Base-by-base conservation (phyloP, 2,113 vertebrate genomes). In the Strix aluco region DNA sequence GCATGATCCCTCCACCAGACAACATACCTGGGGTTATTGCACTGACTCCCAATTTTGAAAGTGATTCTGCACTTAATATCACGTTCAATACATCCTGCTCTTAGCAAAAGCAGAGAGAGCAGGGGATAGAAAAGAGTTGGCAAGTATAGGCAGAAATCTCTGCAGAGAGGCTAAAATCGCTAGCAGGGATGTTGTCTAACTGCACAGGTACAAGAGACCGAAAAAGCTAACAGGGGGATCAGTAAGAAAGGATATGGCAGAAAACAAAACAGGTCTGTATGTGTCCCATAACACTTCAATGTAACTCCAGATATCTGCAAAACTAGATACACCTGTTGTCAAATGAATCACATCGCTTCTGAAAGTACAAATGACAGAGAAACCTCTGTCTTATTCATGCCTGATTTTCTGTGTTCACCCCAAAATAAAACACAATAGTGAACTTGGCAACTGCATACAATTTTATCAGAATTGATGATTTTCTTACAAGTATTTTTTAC, bases 341-440 rank as follows among this genome's bases (percentile, higher is more conserved):
- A 83, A 19, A 20, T 6, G 5, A 4, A 15, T 14, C 66, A 27
- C 11, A 2, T 2, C 27, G 16, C 34, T 61, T 74, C 34, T 74
- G 34, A 38, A 85, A 69, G n/a, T 4, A 44, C 2, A 1, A 81
- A 26, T 1, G 5, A 34, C 6, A 77, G 25, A 58, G 7, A 87
- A 69, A 61, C 12, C 8, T 2, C 4, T 3, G 8, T 42, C 62
- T 49, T 32, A 55, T 21, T 72, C 29, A 40, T 30, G 20, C 6
- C 13, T 1, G 1, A 26, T 71, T 44, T 63, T 44, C 42, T 80
- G 0, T 1, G 4, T 51, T 57, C 27, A 47, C 7, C 11, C 17
- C 23, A 86, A 91, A 62, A 77, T n/a, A 69, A 51, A 59, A 26
- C 2, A 25, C 1, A 1, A 29, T 16, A 9, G 19, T n/a, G 15